Conservation (phyloP, 2,888 invertebrate genomes). For the Plebejus melissa region DNA sequence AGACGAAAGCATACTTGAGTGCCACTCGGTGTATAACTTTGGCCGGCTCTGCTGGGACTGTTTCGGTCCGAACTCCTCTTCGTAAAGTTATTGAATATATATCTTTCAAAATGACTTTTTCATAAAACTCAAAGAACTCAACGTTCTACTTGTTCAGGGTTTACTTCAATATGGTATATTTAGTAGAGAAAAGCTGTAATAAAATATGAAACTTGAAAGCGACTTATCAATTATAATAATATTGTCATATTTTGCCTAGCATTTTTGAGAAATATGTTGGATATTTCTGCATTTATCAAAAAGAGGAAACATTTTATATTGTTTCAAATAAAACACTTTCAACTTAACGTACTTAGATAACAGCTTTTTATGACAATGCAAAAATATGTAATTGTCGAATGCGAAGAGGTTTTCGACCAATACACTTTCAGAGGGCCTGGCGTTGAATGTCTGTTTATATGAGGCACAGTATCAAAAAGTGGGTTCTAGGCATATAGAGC, state of each 20-base stretch:
- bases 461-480: conserved; percentile 4
- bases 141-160: too few species aligned
- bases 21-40: background rate
- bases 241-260: too few species aligned
- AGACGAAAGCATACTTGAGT: conserved; percentile 39
- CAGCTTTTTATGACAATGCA: too few species aligned
- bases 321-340: too few species aligned
- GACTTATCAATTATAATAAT: too few species aligned
- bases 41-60: background rate
- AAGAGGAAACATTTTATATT: too few species aligned
- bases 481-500: background rate
- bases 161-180: too few species aligned
- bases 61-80: background rate
- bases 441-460: conserved; percentile 1
- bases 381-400: too few species aligned
- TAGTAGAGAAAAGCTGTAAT: background rate
- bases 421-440: background rate
- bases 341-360: too few species aligned
- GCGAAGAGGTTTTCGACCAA: background rate
- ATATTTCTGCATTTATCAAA: too few species aligned
- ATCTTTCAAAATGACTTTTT: background rate
- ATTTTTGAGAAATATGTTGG: too few species aligned
- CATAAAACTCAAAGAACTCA: background rate
- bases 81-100: too few species aligned
- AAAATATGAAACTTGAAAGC: background rate